Evolutionary conservation across 92 coral and sea anemone species (phyloP), one percentile per base, ranked within the genome.

Genomic region (Galaxea fascicularis): DNA sequence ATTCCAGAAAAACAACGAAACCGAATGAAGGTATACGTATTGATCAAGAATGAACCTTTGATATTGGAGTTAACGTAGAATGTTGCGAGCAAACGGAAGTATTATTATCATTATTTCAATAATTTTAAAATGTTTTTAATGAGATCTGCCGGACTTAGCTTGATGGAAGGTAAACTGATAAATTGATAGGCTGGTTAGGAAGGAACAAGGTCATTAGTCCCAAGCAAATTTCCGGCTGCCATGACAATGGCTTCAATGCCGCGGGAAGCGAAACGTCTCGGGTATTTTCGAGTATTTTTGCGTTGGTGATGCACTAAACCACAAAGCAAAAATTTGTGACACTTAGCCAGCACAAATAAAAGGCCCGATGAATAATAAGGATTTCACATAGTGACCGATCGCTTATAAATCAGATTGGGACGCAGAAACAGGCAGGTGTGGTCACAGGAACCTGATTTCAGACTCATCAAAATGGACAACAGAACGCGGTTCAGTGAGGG

Each of bases 381-480:
- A 10, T n/a, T 77, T 60, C 53, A 44, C 51, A 56, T 44, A 59
- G 62, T 22, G 45, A 21, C 59, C 15, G 66, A 53, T 44, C 31
- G 45, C 25, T 20, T 73, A 14, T 46, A 24, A 24, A 46, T 41
- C 15, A n/a, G 74, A 31, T 68, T n/a, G 9, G 27, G 13, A 49
- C 21, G 53, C 41, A 6, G 41, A 35, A 35, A 35, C 41, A 2
- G 41, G 41, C 41, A 35, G 41, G 6, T 35, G 41, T 6, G 41
- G 41, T 2, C 41, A 35, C 51, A 39, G 44, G 22, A 52, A 29
- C 63, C 24, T 17, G 45, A 30, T n/a, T 10, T 5, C 26, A 26
- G 14, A 45, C 13, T 6, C 46, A 12, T 10, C 45, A 78, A 56
- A 16, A 81, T 81, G 85, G 68, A 71, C 39, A 80, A 69, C 52